Conservation (phyloP, 2,888 invertebrate genomes). For the Pseudococcus longispinus region DNA sequence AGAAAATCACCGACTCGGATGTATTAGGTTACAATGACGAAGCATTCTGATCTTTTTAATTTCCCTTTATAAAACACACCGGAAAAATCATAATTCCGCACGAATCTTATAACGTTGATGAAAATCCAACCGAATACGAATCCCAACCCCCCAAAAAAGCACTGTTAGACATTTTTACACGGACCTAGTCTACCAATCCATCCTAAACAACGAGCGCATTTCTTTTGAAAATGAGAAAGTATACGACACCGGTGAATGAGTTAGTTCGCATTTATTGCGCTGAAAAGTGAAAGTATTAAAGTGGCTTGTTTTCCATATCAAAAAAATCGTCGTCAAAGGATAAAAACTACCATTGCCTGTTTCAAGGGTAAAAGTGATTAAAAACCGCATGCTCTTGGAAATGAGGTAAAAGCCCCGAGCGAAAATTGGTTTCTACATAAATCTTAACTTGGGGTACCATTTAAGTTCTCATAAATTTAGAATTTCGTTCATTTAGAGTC, state of each 20-base stretch:
- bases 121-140: neutral
- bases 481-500: conserved; percentile 1
- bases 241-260: neutral
- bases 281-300: conserved; percentile 16
- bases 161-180: no score
- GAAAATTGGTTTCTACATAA: conserved; percentile 22
- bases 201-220: neutral
- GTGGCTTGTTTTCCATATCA: neutral
- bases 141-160: no score
- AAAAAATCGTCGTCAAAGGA: conserved; percentile 6
- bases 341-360: neutral
- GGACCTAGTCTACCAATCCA: neutral
- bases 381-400: neutral
- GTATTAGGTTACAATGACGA: no score
- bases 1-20: no score
- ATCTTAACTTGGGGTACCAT: conserved; percentile 20
- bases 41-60: no score
- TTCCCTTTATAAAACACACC: no score
- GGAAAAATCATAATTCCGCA: neutral
- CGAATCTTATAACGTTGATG: neutral
- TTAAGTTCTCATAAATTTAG: conserved; percentile 26
- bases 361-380: conserved; percentile 13
- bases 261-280: neutral
- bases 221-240: neutral
- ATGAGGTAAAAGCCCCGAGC: conserved; percentile 13